A percentile compares a stretch with the other conserved stretches of the same genome.
Conservation (phyloP, 53 echinoderm and acorn worm species). For the Stichopus horrens region DNA sequence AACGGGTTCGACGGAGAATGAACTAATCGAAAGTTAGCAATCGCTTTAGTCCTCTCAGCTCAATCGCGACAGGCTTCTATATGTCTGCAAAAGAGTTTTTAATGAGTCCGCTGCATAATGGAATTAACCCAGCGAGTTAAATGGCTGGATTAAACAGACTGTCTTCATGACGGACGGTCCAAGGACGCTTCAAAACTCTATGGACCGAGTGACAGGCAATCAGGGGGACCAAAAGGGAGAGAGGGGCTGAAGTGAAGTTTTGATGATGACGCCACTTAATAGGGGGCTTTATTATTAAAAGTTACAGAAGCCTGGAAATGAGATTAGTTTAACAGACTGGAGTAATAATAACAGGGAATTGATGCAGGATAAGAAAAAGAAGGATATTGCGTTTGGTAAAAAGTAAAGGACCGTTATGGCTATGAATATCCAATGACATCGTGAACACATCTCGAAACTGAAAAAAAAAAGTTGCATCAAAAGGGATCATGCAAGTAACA, state of each 20-base stretch:
- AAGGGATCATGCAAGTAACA: no score
- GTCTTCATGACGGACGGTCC: conserved; percentile 1
- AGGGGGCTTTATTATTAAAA: neutral
- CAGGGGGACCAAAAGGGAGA: neutral
- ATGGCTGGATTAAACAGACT: conserved; percentile 25
- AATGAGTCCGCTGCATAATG: conserved; percentile 17
- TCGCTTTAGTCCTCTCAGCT: conserved; percentile 22
- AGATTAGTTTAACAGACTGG: no score
- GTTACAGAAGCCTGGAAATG: no score
- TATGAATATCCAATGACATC: no score
- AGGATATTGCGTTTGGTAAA: no score
- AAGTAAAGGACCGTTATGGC: no score
- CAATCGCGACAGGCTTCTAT: conserved; percentile 28
- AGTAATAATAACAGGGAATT: no score
- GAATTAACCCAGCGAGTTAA: conserved; percentile 31
- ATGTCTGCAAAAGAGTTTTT: conserved; percentile 31
- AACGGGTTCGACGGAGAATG: conserved; percentile 35
- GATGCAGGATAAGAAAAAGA: no score
- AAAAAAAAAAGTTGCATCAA: no score
- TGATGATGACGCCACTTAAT: neutral
- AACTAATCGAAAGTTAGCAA: conserved; percentile 25
- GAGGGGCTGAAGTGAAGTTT: neutral
- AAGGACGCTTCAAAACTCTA: conserved; percentile 25
- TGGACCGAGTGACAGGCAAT: conserved; percentile 24
- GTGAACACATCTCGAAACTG: no score